Evolutionary conservation across 2,113 vertebrate species (phyloP), one percentile per base, ranked within the genome.

Genomic region (Zapus hudsonius): DNA sequence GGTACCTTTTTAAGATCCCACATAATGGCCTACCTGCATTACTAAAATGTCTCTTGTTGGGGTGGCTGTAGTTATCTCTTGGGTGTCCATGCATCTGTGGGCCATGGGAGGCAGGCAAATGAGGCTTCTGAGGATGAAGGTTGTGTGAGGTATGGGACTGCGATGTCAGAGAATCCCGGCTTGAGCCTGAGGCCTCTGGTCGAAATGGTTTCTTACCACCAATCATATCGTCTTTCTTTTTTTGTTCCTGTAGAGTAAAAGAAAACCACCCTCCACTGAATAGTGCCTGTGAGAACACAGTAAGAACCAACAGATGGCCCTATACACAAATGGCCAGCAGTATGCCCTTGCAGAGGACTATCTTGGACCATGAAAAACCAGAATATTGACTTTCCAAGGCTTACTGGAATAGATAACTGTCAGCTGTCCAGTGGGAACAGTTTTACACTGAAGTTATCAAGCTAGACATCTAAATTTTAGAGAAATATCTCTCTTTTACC

Each of bases 1-100:
- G 57, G 42, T 4, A 33, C 42, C 38, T 86, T 31, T 55, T 79
- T 44, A 70, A 23, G 66, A 57, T 40, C 13, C 31, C 82, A 16
- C 13, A 0, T 0, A 40, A 17, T 0, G 44, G 76, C 98, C 96
- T 96, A 99, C 99, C 99, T 72, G 99, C 98, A 3, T 98, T 99
- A 91, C 98, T 98, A 91, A 99, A 99, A 86, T 99, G 99, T 33
- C 99, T 98, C 96, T 99, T 99, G 95, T 98, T 99, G 59, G 98
- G 96, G 7, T 98, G 97, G 86, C 72, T 98, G 3, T 99, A 99
- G 67, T 98, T 98, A 78, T 99, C 99, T 94, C 99, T 98, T 4
- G 99, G 99, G 97, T 99, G 99, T 23, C 98, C 98, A 0, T 99
- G 99, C 94, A 98, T 97, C 74, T 98, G 98, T 0, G 97, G 82